Conservation (phyloP, 2,888 invertebrate genomes). For the Acrocera orbiculus region DNA sequence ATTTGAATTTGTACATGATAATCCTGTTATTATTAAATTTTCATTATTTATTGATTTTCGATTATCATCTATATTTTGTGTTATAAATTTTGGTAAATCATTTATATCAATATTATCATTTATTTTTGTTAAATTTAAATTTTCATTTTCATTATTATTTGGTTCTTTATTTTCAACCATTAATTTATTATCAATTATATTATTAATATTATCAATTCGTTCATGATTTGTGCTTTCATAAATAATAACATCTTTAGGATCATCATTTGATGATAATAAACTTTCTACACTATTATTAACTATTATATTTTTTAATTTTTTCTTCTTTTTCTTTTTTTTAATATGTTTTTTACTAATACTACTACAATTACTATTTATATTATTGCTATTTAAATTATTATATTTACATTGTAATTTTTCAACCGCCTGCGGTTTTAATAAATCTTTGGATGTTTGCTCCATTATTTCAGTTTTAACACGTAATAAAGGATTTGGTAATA, state of each 20-base stretch:
- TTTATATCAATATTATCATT: slow-evolving; percentile 12
- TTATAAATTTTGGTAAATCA: too few species aligned
- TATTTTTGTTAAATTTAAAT: slow-evolving; percentile 15
- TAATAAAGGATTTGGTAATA: slow-evolving; percentile 30
- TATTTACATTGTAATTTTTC: too few species aligned
- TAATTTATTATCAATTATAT: slow-evolving; percentile 1
- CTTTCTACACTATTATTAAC: slow-evolving; percentile 3
- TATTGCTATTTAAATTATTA: too few species aligned
- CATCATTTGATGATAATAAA: slow-evolving; percentile 4
- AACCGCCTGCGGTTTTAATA: too few species aligned
- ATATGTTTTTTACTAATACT: too few species aligned
- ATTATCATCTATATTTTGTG: too few species aligned
- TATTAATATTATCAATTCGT: slow-evolving; percentile 13
- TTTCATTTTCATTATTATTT: slow-evolving; percentile 14
- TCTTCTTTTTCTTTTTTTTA: slow-evolving; percentile 17
- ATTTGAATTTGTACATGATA: too few species aligned
- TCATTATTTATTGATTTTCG: slow-evolving; percentile 6
- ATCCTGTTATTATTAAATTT: slow-evolving; percentile 18
- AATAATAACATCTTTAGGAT: slow-evolving; percentile 14
- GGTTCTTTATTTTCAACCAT: slow-evolving; percentile 8
- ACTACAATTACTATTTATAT: too few species aligned
- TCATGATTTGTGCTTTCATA: slow-evolving; percentile 18
- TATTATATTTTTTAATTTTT: slow-evolving; percentile 11
- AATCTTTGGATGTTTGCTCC: slow-evolving; percentile 5
- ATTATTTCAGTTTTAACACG: slow-evolving; percentile 25